Percentiles rank a stretch among this genome's conserved stretches.
Conservation (phyloP, 2,113 vertebrate genomes). For the Speoplatyrhinus poulsoni region DNA sequence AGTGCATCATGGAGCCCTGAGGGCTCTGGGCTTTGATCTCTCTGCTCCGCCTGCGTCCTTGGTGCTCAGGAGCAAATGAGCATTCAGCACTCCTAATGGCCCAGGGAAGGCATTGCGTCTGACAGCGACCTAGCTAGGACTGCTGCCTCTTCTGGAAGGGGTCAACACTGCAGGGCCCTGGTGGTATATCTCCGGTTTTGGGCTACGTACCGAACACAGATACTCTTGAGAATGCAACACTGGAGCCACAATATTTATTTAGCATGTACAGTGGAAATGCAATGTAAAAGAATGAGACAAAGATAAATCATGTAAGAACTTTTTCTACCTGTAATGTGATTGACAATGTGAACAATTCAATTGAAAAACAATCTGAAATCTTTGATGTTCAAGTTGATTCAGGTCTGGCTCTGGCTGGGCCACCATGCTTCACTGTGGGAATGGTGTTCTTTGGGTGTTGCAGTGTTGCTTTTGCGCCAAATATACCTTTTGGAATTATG, state of each 20-base stretch:
- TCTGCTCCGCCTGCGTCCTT: conserved; percentile 28
- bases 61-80: conserved; percentile 48
- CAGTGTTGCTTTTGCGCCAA: too few species aligned
- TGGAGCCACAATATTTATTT: conserved; percentile 6
- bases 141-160: conserved; percentile 20
- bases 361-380: too few species aligned
- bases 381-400: too few species aligned
- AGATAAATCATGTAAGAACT: too few species aligned
- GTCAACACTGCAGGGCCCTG: conserved; percentile 32
- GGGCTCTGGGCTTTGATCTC: conserved; percentile 49
- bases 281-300: too few species aligned
- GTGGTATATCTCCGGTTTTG: conserved; percentile 32
- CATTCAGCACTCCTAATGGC: conserved; percentile 51
- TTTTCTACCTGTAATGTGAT: too few species aligned
- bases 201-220: conserved; percentile 4
- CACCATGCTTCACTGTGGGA: too few species aligned
- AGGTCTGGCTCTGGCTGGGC: too few species aligned
- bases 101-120: conserved; percentile 23
- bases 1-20: conserved; percentile 16
- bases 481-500: too few species aligned
- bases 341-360: too few species aligned
- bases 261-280: not conserved
- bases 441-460: too few species aligned
- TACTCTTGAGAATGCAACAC: conserved; percentile 10
- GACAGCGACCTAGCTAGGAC: conserved; percentile 28